These are phyloP conservation scores for Acanthurus tractus DNA, from an alignment of 2,797 vertebrate species.

Conservation along the genomic window DNA sequence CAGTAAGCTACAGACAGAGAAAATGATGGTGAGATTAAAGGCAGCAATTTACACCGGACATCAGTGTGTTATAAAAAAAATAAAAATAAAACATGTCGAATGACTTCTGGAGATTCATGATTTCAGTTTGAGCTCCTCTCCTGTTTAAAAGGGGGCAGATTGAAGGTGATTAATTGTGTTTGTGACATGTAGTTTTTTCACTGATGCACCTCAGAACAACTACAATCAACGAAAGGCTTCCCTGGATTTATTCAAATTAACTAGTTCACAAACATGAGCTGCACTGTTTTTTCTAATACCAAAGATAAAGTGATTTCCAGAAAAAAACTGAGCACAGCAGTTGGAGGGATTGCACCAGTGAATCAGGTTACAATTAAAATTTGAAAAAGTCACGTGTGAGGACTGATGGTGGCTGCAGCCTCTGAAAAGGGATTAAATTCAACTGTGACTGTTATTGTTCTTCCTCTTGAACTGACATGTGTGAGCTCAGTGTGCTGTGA, in stretches of 20 bases:
- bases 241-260: too few species aligned
- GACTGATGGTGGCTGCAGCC: neutral
- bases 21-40: neutral
- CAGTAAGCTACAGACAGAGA: constrained; percentile 90
- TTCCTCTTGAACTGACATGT: neutral
- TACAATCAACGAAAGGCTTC: too few species aligned
- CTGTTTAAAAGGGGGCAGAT: neutral
- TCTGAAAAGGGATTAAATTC: neutral
- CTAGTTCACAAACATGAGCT: neutral
- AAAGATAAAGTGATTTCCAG: neutral
- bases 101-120: neutral
- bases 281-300: neutral
- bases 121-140: neutral
- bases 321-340: neutral
- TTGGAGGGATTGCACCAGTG: neutral
- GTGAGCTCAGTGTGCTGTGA: neutral
- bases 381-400: neutral
- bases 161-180: neutral
- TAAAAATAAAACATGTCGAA: constrained; percentile 1
- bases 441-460: neutral
- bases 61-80: neutral
- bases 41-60: neutral
- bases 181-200: too few species aligned
- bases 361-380: neutral
- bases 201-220: too few species aligned